These are phyloP conservation scores for Colletes gigas DNA, from an alignment of 1,140 invertebrate species.

Conservation along the genomic window DNA sequence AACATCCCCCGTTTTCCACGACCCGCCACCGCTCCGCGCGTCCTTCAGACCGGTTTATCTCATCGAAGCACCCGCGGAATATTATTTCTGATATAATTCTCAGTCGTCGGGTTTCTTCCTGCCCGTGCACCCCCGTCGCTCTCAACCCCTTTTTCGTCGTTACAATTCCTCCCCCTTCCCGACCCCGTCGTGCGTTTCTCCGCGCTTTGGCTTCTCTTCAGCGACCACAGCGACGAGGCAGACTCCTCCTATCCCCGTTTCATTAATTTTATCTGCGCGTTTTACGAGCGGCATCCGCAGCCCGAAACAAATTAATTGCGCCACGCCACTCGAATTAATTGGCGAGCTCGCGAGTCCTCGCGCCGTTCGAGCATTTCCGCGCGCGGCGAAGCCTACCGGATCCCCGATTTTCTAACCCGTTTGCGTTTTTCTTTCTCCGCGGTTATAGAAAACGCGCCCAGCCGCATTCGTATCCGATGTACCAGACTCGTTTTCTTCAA, in stretches of 20 bases:
- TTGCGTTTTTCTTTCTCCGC: neutral
- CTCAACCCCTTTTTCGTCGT: slow-evolving; percentile 45
- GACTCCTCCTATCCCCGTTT: slow-evolving; percentile 52
- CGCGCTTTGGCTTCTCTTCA: slow-evolving; percentile 39
- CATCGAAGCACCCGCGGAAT: slow-evolving; percentile 46
- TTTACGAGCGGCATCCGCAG: slow-evolving; percentile 70
- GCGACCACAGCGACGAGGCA: slow-evolving; percentile 36
- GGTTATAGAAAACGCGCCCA: neutral
- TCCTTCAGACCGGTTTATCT: slow-evolving; percentile 43
- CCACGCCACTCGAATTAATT: slow-evolving; percentile 71
- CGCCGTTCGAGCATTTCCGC: slow-evolving; percentile 30
- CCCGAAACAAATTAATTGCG: slow-evolving; percentile 72
- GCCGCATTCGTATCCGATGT: neutral
- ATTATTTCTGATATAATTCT: slow-evolving; percentile 54
- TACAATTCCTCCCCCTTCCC: slow-evolving; percentile 27
- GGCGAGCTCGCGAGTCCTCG: slow-evolving; percentile 54
- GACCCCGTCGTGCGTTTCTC: slow-evolving; percentile 16
- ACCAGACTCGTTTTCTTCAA: neutral
- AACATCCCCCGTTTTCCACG: neutral
- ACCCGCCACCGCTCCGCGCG: neutral
- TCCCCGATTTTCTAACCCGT: neutral
- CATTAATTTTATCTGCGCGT: slow-evolving; percentile 71
- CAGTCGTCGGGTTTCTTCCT: slow-evolving; percentile 25
- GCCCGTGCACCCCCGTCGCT: neutral
- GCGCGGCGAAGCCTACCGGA: slow-evolving; percentile 1